These are phyloP conservation scores for Ameiurus melas DNA, from an alignment of 2,113 vertebrate genomes.

Conservation along the genomic window DNA sequence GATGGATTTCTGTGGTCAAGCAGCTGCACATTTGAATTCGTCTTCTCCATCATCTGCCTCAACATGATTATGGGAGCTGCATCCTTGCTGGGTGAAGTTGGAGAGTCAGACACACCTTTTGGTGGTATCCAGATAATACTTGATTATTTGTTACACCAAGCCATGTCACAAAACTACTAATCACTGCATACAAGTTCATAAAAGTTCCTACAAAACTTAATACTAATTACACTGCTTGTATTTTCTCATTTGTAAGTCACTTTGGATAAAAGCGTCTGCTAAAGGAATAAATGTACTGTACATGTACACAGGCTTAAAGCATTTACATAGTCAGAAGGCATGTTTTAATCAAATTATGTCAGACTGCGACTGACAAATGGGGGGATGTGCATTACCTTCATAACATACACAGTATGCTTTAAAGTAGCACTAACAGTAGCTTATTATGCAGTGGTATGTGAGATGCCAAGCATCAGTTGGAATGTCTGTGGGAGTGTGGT, in stretches of 20 bases:
- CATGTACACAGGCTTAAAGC: not conserved
- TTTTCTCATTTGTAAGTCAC: too few relatives aligned
- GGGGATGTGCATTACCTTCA: not conserved
- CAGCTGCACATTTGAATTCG: not conserved
- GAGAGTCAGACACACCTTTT: not conserved
- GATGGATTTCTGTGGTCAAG: not conserved
- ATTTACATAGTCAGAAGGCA: not conserved
- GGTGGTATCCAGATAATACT: not conserved
- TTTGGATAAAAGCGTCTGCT: too few relatives aligned
- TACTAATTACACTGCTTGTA: too few relatives aligned
- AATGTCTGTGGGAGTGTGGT: too few relatives aligned
- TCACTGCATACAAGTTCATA: not conserved
- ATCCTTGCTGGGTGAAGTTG: not conserved
- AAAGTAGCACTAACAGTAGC: not conserved
- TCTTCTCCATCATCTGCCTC: not conserved
- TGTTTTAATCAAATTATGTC: not conserved
- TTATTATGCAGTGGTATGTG: not conserved
- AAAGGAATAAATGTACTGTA: too few relatives aligned
- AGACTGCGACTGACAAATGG: not conserved
- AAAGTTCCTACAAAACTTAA: not conserved
- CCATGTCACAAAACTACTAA: not conserved
- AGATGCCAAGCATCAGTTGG: too few relatives aligned
- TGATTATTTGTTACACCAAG: not conserved
- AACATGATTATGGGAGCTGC: not conserved
- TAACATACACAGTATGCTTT: not conserved